Evolutionary conservation across 2,797 vertebrate species (phyloP).

Genomic region (Cuculus canorus): DNA sequence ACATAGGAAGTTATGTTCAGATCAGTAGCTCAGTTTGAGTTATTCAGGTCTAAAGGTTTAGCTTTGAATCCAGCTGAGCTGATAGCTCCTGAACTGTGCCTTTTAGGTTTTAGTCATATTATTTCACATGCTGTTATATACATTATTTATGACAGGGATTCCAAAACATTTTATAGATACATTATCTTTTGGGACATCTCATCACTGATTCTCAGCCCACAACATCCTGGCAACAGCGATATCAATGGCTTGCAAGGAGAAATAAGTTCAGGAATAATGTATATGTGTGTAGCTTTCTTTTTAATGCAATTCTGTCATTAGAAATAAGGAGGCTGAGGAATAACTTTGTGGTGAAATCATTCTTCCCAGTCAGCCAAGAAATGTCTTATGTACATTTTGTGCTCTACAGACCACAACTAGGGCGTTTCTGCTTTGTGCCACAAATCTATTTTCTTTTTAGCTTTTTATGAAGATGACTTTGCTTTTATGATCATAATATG

Average conservation of each 20-base stretch:
- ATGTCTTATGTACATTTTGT: conserved; percentile 26
- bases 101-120: conserved; percentile 28
- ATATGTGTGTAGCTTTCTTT: background rate
- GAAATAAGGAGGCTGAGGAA: background rate
- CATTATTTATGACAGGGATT: conserved; percentile 27
- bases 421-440: background rate
- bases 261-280: background rate
- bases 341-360: background rate
- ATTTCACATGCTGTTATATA: background rate
- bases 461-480: conserved; percentile 44
- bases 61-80: background rate
- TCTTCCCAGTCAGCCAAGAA: conserved; percentile 11
- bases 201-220: background rate
- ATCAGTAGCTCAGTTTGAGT: conserved; percentile 16
- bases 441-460: conserved; percentile 13
- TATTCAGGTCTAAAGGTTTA: conserved; percentile 8
- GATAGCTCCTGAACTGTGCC: conserved; percentile 7
- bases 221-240: background rate
- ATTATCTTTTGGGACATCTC: conserved; percentile 25
- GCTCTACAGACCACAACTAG: conserved; percentile 33
- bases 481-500: background rate
- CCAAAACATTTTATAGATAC: conserved; percentile 28
- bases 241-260: conserved; percentile 5
- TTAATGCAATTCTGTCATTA: background rate
- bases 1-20: background rate